These are phyloP conservation scores for Gibbula magus DNA, from an alignment of 2,888 invertebrate species.

Conservation along the genomic window DNA sequence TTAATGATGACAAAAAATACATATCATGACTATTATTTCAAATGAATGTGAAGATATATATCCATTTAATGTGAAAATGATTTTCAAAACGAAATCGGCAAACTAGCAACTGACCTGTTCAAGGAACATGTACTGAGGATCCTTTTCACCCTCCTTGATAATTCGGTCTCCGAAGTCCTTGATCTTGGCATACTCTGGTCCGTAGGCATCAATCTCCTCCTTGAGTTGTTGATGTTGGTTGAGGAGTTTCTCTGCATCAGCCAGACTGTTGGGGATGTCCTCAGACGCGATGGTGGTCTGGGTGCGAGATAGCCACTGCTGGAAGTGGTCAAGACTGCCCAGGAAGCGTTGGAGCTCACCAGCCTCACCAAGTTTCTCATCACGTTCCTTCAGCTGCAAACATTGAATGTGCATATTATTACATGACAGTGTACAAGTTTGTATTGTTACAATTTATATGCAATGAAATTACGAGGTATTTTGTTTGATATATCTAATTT, in stretches of 20 bases:
- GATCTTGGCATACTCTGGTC: constrained; percentile 98
- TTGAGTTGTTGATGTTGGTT: constrained; percentile 98
- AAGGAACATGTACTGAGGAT: constrained; percentile 99
- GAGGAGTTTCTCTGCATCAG: constrained; percentile 95
- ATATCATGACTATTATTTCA: too few relatives aligned
- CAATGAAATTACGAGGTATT: background rate
- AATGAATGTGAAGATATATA: background rate
- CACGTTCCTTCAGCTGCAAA: constrained; percentile 92
- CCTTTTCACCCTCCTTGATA: constrained; percentile 83
- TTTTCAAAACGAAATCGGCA: background rate
- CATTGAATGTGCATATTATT: background rate
- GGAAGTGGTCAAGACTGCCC: constrained; percentile 99
- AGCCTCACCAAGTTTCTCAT: constrained; percentile 98
- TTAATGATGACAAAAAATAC: background rate
- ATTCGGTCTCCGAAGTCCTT: constrained; percentile 94
- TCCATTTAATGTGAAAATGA: background rate
- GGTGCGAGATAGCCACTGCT: constrained; percentile 98
- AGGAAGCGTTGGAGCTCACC: constrained; percentile 93
- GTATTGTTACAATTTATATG: too few relatives aligned
- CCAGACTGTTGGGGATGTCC: constrained; percentile 74
- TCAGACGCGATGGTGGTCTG: constrained; percentile 87
- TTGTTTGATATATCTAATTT: too few relatives aligned
- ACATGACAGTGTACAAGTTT: too few relatives aligned
- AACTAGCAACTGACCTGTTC: constrained; percentile 80
- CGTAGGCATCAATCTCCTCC: constrained; percentile 99